Evolutionary conservation across 2,113 vertebrate genomes (phyloP).

Genomic region (Phoenicopterus ruber): DNA sequence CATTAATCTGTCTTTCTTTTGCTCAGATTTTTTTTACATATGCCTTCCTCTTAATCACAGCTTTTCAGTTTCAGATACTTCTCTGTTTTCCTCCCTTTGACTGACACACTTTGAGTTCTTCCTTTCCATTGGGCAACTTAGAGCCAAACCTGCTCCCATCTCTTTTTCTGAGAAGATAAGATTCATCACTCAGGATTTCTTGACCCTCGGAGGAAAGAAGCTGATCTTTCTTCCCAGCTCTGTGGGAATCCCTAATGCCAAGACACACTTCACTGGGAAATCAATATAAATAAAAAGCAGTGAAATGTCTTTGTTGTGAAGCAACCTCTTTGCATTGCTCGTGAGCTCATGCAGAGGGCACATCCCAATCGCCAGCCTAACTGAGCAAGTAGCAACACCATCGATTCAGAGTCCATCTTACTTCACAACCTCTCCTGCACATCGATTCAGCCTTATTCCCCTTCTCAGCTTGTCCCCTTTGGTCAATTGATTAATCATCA

Average conservation of each 20-base stretch:
- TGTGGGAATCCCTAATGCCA: constrained; percentile 66
- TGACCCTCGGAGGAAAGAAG: constrained; percentile 50
- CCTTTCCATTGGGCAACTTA: background rate
- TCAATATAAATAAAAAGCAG: constrained; percentile 73
- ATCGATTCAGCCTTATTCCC: constrained; percentile 24
- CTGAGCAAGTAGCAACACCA: constrained; percentile 40
- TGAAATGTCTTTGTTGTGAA: constrained; percentile 69
- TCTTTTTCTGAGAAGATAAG: constrained; percentile 41
- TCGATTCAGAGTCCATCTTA: constrained; percentile 48
- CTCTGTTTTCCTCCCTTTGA: background rate
- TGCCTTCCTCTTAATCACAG: background rate
- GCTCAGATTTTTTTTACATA: background rate
- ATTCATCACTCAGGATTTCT: constrained; percentile 62
- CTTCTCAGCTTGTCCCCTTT: constrained; percentile 46
- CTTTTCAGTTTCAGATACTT: background rate
- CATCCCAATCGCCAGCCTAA: constrained; percentile 21
- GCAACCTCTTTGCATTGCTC: constrained; percentile 29
- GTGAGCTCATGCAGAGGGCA: constrained; percentile 43
- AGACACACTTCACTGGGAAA: constrained; percentile 71
- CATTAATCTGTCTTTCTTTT: background rate
- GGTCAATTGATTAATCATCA: constrained; percentile 61
- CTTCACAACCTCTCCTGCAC: constrained; percentile 15
- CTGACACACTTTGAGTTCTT: background rate
- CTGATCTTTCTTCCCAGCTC: constrained; percentile 53
- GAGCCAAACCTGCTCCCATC: background rate